Conservation (phyloP, 2,888 invertebrate genomes). For the Xestia sexstrigata region DNA sequence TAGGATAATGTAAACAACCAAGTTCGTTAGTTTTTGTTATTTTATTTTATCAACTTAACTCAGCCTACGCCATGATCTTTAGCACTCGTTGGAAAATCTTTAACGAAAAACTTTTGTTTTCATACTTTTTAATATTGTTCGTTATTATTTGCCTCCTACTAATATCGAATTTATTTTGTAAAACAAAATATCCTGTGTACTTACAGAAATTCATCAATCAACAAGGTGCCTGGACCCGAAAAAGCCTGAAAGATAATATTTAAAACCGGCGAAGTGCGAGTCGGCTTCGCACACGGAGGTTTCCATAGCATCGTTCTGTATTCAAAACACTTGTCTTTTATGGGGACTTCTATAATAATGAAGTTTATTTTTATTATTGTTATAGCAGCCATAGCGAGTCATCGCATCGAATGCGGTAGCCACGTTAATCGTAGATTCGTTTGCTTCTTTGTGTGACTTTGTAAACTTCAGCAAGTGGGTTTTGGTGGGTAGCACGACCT, state of each 20-base stretch:
- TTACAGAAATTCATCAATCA: neutral
- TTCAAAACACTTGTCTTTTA: too few species aligned
- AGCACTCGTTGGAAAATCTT: neutral
- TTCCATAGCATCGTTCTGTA: neutral
- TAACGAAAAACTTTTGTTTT: neutral
- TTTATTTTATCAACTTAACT: neutral
- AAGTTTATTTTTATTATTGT: too few species aligned
- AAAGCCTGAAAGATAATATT: neutral
- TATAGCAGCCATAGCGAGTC: too few species aligned
- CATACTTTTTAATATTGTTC: neutral
- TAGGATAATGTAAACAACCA: neutral
- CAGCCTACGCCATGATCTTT: constrained; percentile 27
- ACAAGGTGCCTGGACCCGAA: neutral
- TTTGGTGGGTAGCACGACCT: too few species aligned
- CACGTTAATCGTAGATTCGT: too few species aligned
- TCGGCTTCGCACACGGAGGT: neutral
- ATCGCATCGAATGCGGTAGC: too few species aligned
- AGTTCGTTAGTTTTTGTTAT: neutral
- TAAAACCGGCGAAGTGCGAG: neutral
- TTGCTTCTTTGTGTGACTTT: too few species aligned
- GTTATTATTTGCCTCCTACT: constrained; percentile 1
- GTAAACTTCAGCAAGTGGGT: too few species aligned
- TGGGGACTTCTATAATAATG: too few species aligned
- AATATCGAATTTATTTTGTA: neutral
- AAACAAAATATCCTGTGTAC: constrained; percentile 2